phyloP scores from a whole-genome alignment of 1,140 invertebrate genomes.

The Chironomus tepperi region DNA sequence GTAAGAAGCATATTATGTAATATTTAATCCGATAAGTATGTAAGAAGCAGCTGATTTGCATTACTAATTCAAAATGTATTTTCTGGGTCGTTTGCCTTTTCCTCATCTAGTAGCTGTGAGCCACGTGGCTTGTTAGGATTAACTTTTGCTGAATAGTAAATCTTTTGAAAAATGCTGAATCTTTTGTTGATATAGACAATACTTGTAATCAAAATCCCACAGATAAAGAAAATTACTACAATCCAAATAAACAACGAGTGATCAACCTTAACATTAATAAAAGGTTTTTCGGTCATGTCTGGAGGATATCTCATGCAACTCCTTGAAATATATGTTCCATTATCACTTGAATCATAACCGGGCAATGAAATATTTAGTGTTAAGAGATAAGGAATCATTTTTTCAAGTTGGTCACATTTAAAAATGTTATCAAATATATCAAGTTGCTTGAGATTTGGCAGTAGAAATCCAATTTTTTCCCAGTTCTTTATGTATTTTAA shows the following conservation, averaged over 20 bases:
- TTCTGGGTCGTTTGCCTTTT: background rate
- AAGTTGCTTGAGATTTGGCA: background rate
- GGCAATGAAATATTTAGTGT: background rate
- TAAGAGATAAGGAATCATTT: background rate
- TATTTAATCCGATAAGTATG: too few relatives aligned
- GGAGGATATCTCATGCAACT: background rate
- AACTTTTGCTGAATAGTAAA: background rate
- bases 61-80: background rate
- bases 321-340: background rate
- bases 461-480: background rate
- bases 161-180: background rate
- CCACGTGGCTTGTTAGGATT: background rate
- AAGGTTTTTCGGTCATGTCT: background rate
- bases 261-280: background rate
- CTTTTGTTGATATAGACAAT: background rate
- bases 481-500: background rate
- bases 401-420: background rate
- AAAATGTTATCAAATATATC: background rate
- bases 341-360: background rate
- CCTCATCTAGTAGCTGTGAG: background rate
- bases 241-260: background rate
- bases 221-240: background rate
- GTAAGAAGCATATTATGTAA: too few relatives aligned
- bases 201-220: background rate
- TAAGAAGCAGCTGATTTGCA: too few relatives aligned